phyloP scores from a whole-genome alignment of 2,888 invertebrate species.

The Autographa pulchrina region DNA sequence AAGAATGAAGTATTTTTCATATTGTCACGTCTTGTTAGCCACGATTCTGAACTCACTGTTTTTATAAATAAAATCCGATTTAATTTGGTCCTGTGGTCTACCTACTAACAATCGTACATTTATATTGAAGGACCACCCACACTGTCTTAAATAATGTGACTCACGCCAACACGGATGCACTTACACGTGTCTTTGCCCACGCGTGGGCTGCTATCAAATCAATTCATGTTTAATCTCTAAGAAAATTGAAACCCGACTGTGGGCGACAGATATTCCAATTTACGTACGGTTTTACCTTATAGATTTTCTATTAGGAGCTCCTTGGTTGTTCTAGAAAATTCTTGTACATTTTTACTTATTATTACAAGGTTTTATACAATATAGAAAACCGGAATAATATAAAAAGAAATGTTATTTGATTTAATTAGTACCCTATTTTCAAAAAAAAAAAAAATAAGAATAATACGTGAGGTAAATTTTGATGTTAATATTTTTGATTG shows the following conservation, averaged over 20 bases:
- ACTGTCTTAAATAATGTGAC: background rate
- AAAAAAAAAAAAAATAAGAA: too few relatives aligned
- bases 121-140: background rate
- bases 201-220: background rate
- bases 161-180: background rate
- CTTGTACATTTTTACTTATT: too few relatives aligned
- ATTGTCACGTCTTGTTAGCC: too few relatives aligned
- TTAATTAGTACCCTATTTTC: too few relatives aligned
- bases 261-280: background rate
- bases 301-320: background rate
- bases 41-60: too few relatives aligned
- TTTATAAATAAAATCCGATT: too few relatives aligned
- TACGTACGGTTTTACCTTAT: background rate
- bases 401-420: too few relatives aligned
- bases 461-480: too few relatives aligned
- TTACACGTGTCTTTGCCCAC: constrained; percentile 4
- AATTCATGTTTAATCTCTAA: background rate
- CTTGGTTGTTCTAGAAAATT: background rate
- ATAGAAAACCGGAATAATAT: too few relatives aligned
- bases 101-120: background rate
- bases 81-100: background rate
- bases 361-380: too few relatives aligned
- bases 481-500: too few relatives aligned
- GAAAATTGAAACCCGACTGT: background rate
- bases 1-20: too few relatives aligned